Percentiles rank a stretch among this genome's conserved stretches.
Evolutionary conservation across 2,797 vertebrate species (phyloP).

Genomic region (Tachyglossus aculeatus): DNA sequence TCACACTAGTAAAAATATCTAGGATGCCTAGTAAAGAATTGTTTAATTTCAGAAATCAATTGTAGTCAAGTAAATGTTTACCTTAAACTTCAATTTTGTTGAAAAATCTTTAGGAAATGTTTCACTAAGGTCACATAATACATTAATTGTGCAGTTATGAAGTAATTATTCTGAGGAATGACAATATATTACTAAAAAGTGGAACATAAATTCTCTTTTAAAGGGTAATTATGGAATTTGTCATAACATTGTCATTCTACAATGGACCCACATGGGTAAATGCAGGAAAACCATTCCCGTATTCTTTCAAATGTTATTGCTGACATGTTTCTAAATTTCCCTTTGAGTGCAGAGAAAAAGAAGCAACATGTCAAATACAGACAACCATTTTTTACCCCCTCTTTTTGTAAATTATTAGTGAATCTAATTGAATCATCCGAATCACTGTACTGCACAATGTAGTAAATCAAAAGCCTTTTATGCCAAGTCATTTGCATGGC

Average conservation of each 20-base stretch:
- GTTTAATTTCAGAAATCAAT: slow-evolving; percentile 52
- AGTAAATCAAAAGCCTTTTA: background rate
- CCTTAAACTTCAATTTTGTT: slow-evolving; percentile 40
- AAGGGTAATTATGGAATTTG: background rate
- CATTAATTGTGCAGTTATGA: slow-evolving; percentile 23
- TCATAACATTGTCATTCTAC: background rate
- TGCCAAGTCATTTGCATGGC: slow-evolving; percentile 1
- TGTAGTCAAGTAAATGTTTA: slow-evolving; percentile 58
- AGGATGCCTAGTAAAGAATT: slow-evolving; percentile 30
- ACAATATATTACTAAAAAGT: slow-evolving; percentile 49
- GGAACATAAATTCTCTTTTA: background rate
- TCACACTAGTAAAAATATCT: slow-evolving; percentile 34
- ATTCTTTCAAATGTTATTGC: background rate
- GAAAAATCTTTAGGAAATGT: slow-evolving; percentile 42
- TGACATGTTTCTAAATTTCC: background rate
- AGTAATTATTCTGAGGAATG: slow-evolving; percentile 38
- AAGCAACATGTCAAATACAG: background rate
- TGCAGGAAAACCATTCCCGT: background rate
- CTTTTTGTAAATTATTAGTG: too few relatives aligned
- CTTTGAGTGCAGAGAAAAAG: background rate
- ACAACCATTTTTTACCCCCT: too few relatives aligned
- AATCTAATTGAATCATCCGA: background rate
- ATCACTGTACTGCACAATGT: background rate
- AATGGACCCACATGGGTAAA: background rate
- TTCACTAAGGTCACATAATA: slow-evolving; percentile 45